A percentile compares a stretch with the other conserved stretches of the same genome.
These are phyloP conservation scores for Choristoneura fumiferana DNA, from an alignment of 1,140 invertebrate genomes.

Conservation along the genomic window DNA sequence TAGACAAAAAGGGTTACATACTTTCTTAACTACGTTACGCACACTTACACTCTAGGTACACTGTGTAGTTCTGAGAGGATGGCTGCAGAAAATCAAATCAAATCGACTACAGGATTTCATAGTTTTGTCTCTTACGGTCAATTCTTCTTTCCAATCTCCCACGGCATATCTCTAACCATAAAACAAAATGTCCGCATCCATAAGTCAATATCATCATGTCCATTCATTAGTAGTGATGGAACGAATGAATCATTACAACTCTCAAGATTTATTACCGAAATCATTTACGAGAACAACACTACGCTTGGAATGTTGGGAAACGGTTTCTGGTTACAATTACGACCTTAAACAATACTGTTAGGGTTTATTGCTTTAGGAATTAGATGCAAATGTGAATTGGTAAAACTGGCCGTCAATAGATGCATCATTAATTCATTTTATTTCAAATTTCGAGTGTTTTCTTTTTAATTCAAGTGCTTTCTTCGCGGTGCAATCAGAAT, in stretches of 20 bases:
- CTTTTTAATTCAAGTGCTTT: not conserved
- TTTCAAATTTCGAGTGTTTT: slow-evolving; percentile 15
- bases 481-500: slow-evolving; percentile 7
- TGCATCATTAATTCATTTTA: slow-evolving; percentile 17
- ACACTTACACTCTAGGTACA: too few relatives aligned
- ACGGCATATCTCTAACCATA: not conserved
- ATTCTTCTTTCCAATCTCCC: too few relatives aligned
- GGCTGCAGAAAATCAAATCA: too few relatives aligned
- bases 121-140: too few relatives aligned
- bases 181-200: slow-evolving; percentile 15
- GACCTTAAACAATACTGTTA: not conserved
- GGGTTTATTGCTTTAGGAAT: not conserved
- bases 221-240: slow-evolving; percentile 23
- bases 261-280: slow-evolving; percentile 36
- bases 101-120: too few relatives aligned
- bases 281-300: slow-evolving; percentile 22
- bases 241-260: slow-evolving; percentile 22
- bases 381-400: not conserved
- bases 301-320: not conserved
- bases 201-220: slow-evolving; percentile 22
- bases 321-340: not conserved
- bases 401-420: slow-evolving; percentile 1
- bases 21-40: too few relatives aligned
- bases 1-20: too few relatives aligned
- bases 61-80: too few relatives aligned